A percentile compares a stretch with the other conserved stretches of the same genome.
phyloP scores from a whole-genome alignment of 2,888 invertebrate genomes.

The Gastrophysa polygoni region DNA sequence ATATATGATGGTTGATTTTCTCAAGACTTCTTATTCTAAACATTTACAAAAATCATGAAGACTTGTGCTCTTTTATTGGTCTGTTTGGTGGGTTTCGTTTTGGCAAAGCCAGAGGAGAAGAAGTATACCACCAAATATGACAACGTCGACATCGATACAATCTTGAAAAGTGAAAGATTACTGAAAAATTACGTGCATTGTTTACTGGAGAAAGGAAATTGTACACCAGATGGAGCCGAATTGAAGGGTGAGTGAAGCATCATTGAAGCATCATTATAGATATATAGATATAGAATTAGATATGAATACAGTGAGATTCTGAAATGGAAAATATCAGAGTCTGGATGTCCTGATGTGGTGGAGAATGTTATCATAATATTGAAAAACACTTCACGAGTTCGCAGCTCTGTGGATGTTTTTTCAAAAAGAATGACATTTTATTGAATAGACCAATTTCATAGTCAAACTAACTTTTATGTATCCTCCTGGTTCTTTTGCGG shows the following conservation, averaged over 20 bases:
- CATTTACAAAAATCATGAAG: slow-evolving; percentile 21
- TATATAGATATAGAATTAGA: too few relatives aligned
- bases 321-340: too few relatives aligned
- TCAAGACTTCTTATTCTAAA: not conserved
- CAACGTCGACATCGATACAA: slow-evolving; percentile 70
- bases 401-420: too few relatives aligned
- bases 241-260: slow-evolving; percentile 57
- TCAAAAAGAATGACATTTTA: too few relatives aligned
- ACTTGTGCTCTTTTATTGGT: slow-evolving; percentile 14
- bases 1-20: slow-evolving; percentile 17
- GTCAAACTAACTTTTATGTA: too few relatives aligned
- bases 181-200: slow-evolving; percentile 73
- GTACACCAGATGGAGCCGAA: slow-evolving; percentile 71
- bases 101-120: slow-evolving; percentile 32
- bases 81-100: slow-evolving; percentile 7
- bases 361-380: too few relatives aligned
- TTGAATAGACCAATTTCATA: too few relatives aligned
- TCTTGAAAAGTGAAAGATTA: slow-evolving; percentile 69
- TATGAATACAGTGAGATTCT: not conserved
- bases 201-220: slow-evolving; percentile 67
- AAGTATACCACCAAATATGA: slow-evolving; percentile 74
- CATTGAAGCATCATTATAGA: too few relatives aligned
- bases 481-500: too few relatives aligned
- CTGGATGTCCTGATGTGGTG: too few relatives aligned
- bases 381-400: too few relatives aligned